phyloP scores from a whole-genome alignment of 2,888 invertebrate genomes.

The Geotrupes spiniger region DNA sequence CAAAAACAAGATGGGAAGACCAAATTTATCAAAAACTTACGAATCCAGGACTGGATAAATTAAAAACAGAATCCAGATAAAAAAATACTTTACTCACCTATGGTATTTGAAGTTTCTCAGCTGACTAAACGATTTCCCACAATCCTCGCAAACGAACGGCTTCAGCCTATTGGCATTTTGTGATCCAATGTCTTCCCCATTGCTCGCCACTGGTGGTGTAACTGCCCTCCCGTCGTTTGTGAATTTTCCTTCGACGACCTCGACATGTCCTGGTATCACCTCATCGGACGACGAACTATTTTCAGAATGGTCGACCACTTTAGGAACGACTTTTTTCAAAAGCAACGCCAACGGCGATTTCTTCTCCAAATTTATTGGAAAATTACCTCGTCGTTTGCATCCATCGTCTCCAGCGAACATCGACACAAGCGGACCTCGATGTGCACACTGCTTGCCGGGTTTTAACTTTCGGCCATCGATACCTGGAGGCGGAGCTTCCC shows the following conservation, averaged over 20 bases:
- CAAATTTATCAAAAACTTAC: too few species aligned
- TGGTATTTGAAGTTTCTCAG: constrained; percentile 83
- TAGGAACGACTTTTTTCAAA: too few species aligned
- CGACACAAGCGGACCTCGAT: background rate
- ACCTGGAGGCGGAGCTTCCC: too few species aligned
- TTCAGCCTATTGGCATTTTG: constrained; percentile 43
- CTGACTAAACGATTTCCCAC: constrained; percentile 79
- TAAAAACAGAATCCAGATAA: background rate
- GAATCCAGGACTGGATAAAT: too few species aligned
- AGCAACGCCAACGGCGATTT: background rate
- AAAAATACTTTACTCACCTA: constrained; percentile 40
- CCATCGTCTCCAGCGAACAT: background rate
- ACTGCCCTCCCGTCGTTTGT: constrained; percentile 1
- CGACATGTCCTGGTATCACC: background rate
- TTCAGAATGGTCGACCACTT: too few species aligned
- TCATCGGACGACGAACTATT: too few species aligned
- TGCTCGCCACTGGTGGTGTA: constrained; percentile 14
- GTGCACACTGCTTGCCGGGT: too few species aligned
- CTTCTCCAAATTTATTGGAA: background rate
- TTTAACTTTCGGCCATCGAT: too few species aligned
- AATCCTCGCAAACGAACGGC: constrained; percentile 70
- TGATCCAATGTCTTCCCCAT: too few species aligned
- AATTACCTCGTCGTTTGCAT: background rate
- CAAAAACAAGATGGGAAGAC: too few species aligned
- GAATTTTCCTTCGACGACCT: constrained; percentile 1